Percentiles rank a stretch among this genome's conserved stretches.
These are phyloP conservation scores for Liopterus haemorrhoidalis DNA, from an alignment of 2,888 invertebrate species.

Conservation along the genomic window DNA sequence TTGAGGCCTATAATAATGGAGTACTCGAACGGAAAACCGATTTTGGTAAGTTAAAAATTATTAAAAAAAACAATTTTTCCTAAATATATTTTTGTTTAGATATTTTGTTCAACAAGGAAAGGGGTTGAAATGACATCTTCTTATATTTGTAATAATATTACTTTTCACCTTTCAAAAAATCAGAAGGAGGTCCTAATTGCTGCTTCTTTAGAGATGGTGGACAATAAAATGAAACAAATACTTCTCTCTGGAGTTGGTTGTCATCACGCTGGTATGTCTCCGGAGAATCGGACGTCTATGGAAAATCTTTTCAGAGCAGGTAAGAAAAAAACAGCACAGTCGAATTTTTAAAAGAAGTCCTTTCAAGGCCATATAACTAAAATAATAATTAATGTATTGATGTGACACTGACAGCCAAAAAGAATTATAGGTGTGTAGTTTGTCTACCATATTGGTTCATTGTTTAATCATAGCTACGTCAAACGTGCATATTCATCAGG, in stretches of 20 bases:
- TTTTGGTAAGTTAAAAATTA: constrained; percentile 50
- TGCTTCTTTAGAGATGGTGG: constrained; percentile 39
- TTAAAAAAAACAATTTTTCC: constrained; percentile 4
- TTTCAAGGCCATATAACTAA: too few relatives aligned
- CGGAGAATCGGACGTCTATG: constrained; percentile 57
- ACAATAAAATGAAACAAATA: constrained; percentile 45
- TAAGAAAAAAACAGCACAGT: too few relatives aligned
- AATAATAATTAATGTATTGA: too few relatives aligned
- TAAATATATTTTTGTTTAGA: constrained; percentile 48
- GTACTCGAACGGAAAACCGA: constrained; percentile 68
- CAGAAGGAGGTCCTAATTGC: constrained; percentile 51
- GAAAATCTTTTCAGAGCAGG: constrained; percentile 63
- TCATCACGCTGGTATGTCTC: constrained; percentile 72
- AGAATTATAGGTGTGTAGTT: too few relatives aligned
- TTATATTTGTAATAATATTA: constrained; percentile 55
- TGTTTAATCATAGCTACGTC: too few relatives aligned
- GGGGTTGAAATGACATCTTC: constrained; percentile 64
- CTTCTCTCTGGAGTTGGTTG: constrained; percentile 63
- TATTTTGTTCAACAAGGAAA: constrained; percentile 74
- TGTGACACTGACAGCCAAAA: too few relatives aligned
- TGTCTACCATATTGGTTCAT: too few relatives aligned
- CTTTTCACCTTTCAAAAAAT: constrained; percentile 46
- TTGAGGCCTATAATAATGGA: constrained; percentile 61
- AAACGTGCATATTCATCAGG: too few relatives aligned
- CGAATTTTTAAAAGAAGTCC: too few relatives aligned